Evolutionary conservation across 2,888 invertebrate species (phyloP), one percentile per base, ranked within the genome.

Genomic region (Pelosia muscerda): DNA sequence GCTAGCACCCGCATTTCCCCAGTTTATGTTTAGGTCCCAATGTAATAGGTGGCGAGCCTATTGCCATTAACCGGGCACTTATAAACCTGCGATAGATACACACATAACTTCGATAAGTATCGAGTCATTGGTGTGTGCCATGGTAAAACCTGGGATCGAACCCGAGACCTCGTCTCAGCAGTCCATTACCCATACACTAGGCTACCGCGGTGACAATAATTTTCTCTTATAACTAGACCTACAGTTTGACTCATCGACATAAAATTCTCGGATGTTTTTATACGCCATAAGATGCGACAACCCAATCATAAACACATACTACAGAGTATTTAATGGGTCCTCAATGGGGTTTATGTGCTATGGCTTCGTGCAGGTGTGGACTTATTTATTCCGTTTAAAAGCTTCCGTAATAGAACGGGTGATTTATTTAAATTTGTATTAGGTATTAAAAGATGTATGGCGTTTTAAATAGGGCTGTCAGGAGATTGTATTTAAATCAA

Each of bases 251-350:
- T 15, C n/a, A 5, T 59, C 42, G 22, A 64, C 34, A 60, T 54
- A 49, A 49, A 22, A 42, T 53, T 58, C 49, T 71, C 73, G 73
- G 77, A 79, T 65, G 69, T 59, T 68, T 78, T 79, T 79, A 79
- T 76, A 65, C 63, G 65, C 68, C 68, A 57, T 79, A 77, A 79
- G 77, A 74, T 72, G 73, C 63, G 67, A 59, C 61, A 63, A 53
- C 53, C 61, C 59, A n/a, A 63, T 73, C 70, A 71, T 79, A 79
- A 79, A 77, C 79, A 79, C 77, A 79, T 77, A 72, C 72, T 73
- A 54, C 8, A 28, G 28, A 38, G 22, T 28, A 54, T 57, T 65
- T 65, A 77, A 75, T 73, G 59, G 65, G 69, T 26, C 55, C 58
- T 67, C 61, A 68, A 79, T 73, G 63, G 75, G 63, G 68, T 22